phyloP scores from a whole-genome alignment of 2,797 vertebrate genomes.

The Acrossocheilus wenchowensis region DNA sequence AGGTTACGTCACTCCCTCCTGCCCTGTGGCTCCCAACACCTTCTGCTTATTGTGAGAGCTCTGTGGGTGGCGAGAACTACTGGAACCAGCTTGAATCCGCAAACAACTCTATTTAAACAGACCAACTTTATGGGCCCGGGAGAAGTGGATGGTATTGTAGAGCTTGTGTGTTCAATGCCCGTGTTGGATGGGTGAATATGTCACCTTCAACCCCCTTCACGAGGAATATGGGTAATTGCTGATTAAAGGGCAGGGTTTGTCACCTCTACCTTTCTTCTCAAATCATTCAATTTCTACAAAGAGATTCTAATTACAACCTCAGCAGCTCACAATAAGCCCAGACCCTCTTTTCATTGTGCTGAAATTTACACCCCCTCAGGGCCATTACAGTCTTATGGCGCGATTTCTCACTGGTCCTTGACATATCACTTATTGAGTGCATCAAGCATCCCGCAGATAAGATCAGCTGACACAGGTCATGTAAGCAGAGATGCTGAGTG shows the following conservation, averaged over 20 bases:
- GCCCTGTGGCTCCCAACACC: slow-evolving; percentile 37
- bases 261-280: slow-evolving; percentile 59
- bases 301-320: slow-evolving; percentile 51
- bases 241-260: slow-evolving; percentile 37
- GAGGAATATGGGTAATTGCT: slow-evolving; percentile 19
- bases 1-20: slow-evolving; percentile 53
- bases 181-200: background rate
- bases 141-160: background rate
- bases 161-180: background rate
- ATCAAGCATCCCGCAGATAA: slow-evolving; percentile 38
- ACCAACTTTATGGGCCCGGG: background rate
- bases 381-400: slow-evolving; percentile 57
- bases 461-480: slow-evolving; percentile 32
- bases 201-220: background rate
- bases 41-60: slow-evolving; percentile 54
- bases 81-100: background rate
- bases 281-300: slow-evolving; percentile 59
- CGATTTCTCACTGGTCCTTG: slow-evolving; percentile 61
- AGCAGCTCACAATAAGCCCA: slow-evolving; percentile 62
- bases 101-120: slow-evolving; percentile 35
- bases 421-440: slow-evolving; percentile 52
- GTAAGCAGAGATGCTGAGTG: slow-evolving; percentile 26
- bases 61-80: slow-evolving; percentile 52
- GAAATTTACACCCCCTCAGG: slow-evolving; percentile 61
- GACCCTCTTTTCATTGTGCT: slow-evolving; percentile 51